A percentile compares a stretch with the other conserved stretches of the same genome.
phyloP scores from a whole-genome alignment of 2,113 vertebrate genomes.

The Spheniscus mendiculus region DNA sequence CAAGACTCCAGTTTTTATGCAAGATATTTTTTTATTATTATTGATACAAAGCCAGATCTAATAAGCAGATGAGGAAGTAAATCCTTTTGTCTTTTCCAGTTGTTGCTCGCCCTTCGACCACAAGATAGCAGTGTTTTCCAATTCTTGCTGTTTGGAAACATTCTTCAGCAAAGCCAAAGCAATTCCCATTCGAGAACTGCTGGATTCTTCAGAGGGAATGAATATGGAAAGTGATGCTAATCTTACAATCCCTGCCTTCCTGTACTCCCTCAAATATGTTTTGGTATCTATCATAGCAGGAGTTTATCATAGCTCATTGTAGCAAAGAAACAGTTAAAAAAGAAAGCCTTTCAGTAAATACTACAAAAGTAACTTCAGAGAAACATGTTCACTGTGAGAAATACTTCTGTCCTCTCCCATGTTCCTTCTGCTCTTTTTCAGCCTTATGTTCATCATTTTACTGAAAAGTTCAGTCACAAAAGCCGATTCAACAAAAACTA shows the following conservation, averaged over 20 bases:
- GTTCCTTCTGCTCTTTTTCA: neutral
- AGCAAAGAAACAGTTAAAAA: neutral
- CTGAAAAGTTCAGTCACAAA: neutral
- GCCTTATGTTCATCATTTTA: neutral
- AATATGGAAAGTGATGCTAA: neutral
- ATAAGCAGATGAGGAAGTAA: neutral
- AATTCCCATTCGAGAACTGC: neutral
- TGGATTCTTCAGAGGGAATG: neutral
- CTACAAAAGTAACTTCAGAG: neutral
- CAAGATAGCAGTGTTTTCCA: constrained; percentile 67
- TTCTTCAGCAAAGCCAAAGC: neutral
- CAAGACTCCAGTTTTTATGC: neutral
- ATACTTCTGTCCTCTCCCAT: neutral
- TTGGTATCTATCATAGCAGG: neutral
- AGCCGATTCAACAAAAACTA: neutral
- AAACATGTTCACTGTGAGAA: neutral
- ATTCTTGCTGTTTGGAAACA: neutral
- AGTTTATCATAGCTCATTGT: neutral
- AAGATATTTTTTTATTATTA: neutral
- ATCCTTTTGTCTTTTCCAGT: neutral
- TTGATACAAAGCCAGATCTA: neutral
- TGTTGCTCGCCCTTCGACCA: constrained; percentile 26
- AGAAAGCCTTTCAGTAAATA: neutral
- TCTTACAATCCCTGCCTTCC: neutral
- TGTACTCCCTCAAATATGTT: neutral